Evolutionary conservation across 2,113 vertebrate genomes (phyloP).

Genomic region (Urocolius indicus): DNA sequence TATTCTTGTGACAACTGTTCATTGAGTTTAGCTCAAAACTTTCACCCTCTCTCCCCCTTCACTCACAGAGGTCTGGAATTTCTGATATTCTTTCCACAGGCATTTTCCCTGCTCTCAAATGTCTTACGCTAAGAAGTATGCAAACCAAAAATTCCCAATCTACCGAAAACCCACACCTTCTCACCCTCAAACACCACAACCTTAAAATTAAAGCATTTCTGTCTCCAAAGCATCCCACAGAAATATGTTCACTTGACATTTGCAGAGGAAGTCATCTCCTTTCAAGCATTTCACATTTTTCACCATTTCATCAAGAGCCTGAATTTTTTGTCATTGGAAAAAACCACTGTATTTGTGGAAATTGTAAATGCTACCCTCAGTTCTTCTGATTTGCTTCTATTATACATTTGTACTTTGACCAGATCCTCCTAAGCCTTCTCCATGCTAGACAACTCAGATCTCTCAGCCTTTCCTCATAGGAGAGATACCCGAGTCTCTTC

Average conservation of each 20-base stretch:
- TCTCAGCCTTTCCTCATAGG: background rate
- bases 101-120: background rate
- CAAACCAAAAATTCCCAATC: background rate
- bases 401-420: background rate
- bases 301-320: background rate
- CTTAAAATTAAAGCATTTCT: background rate
- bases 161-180: accelerated
- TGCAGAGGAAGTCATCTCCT: background rate
- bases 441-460: background rate
- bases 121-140: background rate
- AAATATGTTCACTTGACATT: constrained; percentile 19
- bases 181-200: background rate
- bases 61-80: background rate
- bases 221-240: background rate
- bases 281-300: background rate
- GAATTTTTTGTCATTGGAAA: background rate
- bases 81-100: background rate
- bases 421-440: background rate
- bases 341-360: background rate
- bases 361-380: background rate
- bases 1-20: background rate
- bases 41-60: no score
- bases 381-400: background rate
- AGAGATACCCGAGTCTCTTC: background rate
- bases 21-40: background rate